These are phyloP conservation scores for Paramisgurnus dabryanus DNA, from an alignment of 2,113 vertebrate species.

Conservation along the genomic window DNA sequence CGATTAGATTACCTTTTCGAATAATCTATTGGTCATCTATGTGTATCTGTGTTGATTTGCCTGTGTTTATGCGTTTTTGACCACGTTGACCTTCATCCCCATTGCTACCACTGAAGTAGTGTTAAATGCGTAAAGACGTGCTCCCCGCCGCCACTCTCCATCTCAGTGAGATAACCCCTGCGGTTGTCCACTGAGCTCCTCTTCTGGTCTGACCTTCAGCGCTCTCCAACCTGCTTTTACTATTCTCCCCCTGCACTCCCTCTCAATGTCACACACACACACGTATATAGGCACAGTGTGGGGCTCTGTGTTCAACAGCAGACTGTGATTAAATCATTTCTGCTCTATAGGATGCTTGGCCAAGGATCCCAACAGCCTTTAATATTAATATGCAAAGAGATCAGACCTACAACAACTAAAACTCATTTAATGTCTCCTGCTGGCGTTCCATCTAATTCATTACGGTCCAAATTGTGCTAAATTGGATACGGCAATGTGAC, in stretches of 20 bases:
- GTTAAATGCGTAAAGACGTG: constrained; percentile 29
- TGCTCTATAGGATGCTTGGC: constrained; percentile 16
- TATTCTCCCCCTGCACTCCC: constrained; percentile 21
- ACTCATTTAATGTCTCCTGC: constrained; percentile 13
- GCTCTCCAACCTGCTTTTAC: constrained; percentile 13
- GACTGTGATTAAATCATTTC: constrained; percentile 31
- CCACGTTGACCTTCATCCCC: constrained; percentile 23
- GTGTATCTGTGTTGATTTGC: neutral
- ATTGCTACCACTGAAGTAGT: neutral
- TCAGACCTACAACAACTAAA: constrained; percentile 35
- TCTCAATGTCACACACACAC: constrained; percentile 22
- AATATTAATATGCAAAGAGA: constrained; percentile 22
- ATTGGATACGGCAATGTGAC: neutral
- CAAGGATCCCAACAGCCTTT: constrained; percentile 26
- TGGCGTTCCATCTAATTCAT: constrained; percentile 27
- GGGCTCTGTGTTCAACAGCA: constrained; percentile 8
- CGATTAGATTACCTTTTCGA: neutral
- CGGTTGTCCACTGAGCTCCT: constrained; percentile 9
- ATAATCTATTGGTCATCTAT: neutral
- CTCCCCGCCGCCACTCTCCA: constrained; percentile 35
- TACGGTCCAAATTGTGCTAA: constrained; percentile 23
- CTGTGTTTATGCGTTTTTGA: constrained; percentile 9
- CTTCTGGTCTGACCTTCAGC: constrained; percentile 34
- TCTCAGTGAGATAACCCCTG: constrained; percentile 42
- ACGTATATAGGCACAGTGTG: neutral